Evolutionary conservation across 2,797 vertebrate species (phyloP).

Genomic region (Myotis pilosus): DNA sequence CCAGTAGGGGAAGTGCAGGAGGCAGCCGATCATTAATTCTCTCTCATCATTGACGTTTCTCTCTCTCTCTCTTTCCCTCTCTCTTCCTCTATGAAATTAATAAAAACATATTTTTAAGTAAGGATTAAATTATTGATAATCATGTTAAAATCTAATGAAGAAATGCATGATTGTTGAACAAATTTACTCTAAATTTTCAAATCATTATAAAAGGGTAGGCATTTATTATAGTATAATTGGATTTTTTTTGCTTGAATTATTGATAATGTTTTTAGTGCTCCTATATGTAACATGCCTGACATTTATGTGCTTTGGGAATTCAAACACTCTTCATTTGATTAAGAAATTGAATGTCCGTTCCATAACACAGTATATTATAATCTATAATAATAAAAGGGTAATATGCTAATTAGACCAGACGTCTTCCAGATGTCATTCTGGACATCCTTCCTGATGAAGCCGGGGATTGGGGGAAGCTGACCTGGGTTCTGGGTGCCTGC

Average conservation of each 20-base stretch:
- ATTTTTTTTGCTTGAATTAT: slow-evolving; percentile 53
- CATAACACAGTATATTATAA: neutral
- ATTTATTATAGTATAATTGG: slow-evolving; percentile 17
- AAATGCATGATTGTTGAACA: slow-evolving; percentile 7
- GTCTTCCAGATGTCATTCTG: too few relatives aligned
- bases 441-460: too few relatives aligned
- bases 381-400: too few relatives aligned
- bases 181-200: slow-evolving; percentile 26
- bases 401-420: too few relatives aligned
- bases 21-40: too few relatives aligned
- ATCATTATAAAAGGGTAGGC: slow-evolving; percentile 32
- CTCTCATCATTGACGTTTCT: too few relatives aligned
- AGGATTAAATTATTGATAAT: slow-evolving; percentile 35
- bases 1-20: too few relatives aligned
- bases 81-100: too few relatives aligned
- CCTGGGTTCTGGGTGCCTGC: too few relatives aligned
- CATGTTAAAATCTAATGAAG: neutral
- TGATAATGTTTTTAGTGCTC: slow-evolving; percentile 43
- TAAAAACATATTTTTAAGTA: neutral
- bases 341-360: slow-evolving; percentile 29
- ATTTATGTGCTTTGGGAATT: slow-evolving; percentile 47
- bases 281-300: neutral
- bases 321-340: slow-evolving; percentile 6
- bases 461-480: too few relatives aligned
- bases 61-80: too few relatives aligned